These are phyloP conservation scores for Tortricodes alternella DNA, from an alignment of 2,888 invertebrate species.

Conservation along the genomic window DNA sequence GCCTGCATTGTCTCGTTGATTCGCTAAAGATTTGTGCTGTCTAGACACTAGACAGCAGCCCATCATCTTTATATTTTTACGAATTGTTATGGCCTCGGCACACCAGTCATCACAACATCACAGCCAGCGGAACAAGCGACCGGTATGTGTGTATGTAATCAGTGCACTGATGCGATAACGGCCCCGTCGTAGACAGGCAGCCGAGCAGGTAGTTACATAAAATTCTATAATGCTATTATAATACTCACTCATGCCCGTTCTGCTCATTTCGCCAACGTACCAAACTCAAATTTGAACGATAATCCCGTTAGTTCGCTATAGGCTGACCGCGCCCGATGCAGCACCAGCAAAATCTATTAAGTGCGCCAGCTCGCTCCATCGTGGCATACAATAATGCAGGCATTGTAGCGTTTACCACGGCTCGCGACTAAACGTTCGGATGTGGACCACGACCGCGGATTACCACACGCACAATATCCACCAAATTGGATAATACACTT, in stretches of 20 bases:
- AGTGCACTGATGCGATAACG: background rate
- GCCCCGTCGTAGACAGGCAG: slow-evolving; percentile 17
- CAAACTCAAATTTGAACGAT: slow-evolving; percentile 69
- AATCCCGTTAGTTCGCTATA: slow-evolving; percentile 76
- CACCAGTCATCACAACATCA: too few species aligned
- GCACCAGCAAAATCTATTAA: slow-evolving; percentile 78
- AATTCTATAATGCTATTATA: slow-evolving; percentile 33
- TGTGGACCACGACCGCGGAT: slow-evolving; percentile 71
- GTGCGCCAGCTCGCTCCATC: slow-evolving; percentile 72
- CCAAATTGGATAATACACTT: slow-evolving; percentile 86
- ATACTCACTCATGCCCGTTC: slow-evolving; percentile 44
- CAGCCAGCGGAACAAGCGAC: too few species aligned
- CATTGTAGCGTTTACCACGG: slow-evolving; percentile 58
- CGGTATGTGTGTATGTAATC: too few species aligned
- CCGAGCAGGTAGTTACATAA: slow-evolving; percentile 35
- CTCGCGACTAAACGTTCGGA: slow-evolving; percentile 64
- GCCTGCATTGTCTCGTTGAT: too few species aligned
- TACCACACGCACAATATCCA: slow-evolving; percentile 82
- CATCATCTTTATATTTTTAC: too few species aligned
- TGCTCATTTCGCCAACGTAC: slow-evolving; percentile 55
- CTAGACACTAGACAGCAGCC: too few species aligned
- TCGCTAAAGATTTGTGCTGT: too few species aligned
- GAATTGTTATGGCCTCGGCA: too few species aligned
- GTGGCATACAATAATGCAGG: slow-evolving; percentile 68
- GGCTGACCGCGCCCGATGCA: slow-evolving; percentile 65